phyloP scores from a whole-genome alignment of 2,888 invertebrate species.

The Drosophila sordidula region DNA sequence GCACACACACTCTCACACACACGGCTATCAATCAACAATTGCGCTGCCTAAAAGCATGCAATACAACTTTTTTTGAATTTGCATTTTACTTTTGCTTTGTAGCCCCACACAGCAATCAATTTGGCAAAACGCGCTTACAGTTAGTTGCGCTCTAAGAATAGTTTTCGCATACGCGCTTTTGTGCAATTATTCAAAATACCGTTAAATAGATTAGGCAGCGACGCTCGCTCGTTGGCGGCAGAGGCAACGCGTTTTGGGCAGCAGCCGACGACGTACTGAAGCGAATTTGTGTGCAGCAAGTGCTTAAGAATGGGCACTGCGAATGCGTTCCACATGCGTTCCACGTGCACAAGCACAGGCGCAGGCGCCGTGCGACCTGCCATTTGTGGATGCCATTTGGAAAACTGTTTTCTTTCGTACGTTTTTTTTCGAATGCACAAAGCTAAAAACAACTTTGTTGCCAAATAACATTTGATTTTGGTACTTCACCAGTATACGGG shows the following conservation, averaged over 20 bases:
- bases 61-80: constrained; percentile 48
- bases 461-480: constrained; percentile 50
- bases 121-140: constrained; percentile 16
- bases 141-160: constrained; percentile 31
- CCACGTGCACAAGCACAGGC: constrained; percentile 40
- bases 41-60: constrained; percentile 61
- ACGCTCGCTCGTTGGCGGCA: constrained; percentile 8
- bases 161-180: constrained; percentile 48
- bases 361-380: constrained; percentile 57
- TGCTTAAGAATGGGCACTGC: constrained; percentile 54
- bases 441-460: constrained; percentile 45
- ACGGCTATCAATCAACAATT: constrained; percentile 61
- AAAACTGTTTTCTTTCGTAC: constrained; percentile 60
- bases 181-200: constrained; percentile 68
- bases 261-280: constrained; percentile 70
- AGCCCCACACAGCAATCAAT: constrained; percentile 48
- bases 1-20: constrained; percentile 17
- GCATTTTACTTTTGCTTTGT: constrained; percentile 8
- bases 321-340: constrained; percentile 56
- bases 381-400: constrained; percentile 62
- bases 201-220: constrained; percentile 46
- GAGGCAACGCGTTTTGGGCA: constrained; percentile 10
- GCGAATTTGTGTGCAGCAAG: constrained; percentile 18
- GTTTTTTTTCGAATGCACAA: constrained; percentile 51
- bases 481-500: constrained; percentile 13